A percentile compares a stretch with the other conserved stretches of the same genome.
These are phyloP conservation scores for Elymnias hypermnestra DNA, from an alignment of 1,140 invertebrate species.

Conservation along the genomic window DNA sequence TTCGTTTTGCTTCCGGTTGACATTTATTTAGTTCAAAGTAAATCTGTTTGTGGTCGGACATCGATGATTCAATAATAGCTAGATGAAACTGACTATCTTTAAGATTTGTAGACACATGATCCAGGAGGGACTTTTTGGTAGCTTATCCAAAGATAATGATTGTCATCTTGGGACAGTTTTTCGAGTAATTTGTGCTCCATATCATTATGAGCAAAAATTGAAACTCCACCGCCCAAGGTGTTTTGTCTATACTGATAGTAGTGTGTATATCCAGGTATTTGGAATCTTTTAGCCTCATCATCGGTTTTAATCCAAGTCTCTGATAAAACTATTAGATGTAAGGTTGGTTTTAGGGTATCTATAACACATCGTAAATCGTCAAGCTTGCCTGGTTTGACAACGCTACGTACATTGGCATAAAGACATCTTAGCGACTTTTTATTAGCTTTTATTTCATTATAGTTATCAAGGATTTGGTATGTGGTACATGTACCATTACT, in stretches of 20 bases:
- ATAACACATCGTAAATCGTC: constrained; percentile 7
- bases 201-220: too few species aligned
- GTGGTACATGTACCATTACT: not conserved
- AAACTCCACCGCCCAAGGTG: too few species aligned
- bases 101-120: too few species aligned
- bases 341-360: not conserved
- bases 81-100: too few species aligned
- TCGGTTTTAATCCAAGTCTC: constrained; percentile 13
- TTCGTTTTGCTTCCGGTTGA: too few species aligned
- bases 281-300: constrained; percentile 1
- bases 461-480: constrained; percentile 7
- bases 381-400: constrained; percentile 11
- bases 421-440: constrained; percentile 11
- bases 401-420: constrained; percentile 10
- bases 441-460: constrained; percentile 3
- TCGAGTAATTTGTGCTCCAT: too few species aligned
- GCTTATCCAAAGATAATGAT: too few species aligned
- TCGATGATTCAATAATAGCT: too few species aligned
- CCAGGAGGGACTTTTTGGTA: too few species aligned
- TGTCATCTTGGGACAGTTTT: too few species aligned
- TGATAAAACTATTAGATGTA: constrained; percentile 12
- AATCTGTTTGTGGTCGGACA: too few species aligned
- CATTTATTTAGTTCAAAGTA: too few species aligned
- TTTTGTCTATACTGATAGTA: constrained; percentile 8
- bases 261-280: constrained; percentile 8